Evolutionary conservation across 2,888 invertebrate species (phyloP), one percentile per base, ranked within the genome.

Genomic region (Xestia xanthographa): DNA sequence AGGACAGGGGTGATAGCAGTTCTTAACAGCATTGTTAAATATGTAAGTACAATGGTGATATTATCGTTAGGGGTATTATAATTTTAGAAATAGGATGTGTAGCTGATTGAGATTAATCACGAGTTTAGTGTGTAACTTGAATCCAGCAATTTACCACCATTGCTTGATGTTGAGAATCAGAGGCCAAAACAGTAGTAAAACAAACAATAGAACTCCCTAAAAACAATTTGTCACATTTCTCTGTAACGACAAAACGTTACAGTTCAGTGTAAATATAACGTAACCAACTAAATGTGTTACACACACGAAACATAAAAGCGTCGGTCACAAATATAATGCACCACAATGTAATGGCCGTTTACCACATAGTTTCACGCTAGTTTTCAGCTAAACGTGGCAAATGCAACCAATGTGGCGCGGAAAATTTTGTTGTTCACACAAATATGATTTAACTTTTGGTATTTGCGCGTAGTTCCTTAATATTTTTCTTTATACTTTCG

Each of bases 281-380:
- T 45, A 66, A 66, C 53, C 5, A 56, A 68, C 62, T 67, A 63
- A 84, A 80, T 67, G 63, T 73, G 62, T 53, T 66, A 77, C 72
- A 66, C 41, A 53, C 75, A 43, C 68, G 56, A 53, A 75, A 73
- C 70, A 75, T 84, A 73, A 66, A 81, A 75, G 68, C 29, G 48
- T 67, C 63, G 41, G 66, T 76, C 75, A 38, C 79, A 69, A 87
- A 79, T 75, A 60, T 73, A 82, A 82, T 70, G 48, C 63, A 50
- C 43, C 38, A 85, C 87, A 87, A 72, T 69, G 87, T 86, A 84
- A 78, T 73, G 62, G 12, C n/a, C 63, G 50, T 87, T 87, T 38
- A 60, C 76, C 66, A 86, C 86, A 77, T 84, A 82, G 86, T 84
- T 86, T 78, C 77, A 76, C 38, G 68, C 70, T 22, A 77, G 77